phyloP scores from a whole-genome alignment of 2,113 vertebrate genomes.

The Falcunculus frontatus region DNA sequence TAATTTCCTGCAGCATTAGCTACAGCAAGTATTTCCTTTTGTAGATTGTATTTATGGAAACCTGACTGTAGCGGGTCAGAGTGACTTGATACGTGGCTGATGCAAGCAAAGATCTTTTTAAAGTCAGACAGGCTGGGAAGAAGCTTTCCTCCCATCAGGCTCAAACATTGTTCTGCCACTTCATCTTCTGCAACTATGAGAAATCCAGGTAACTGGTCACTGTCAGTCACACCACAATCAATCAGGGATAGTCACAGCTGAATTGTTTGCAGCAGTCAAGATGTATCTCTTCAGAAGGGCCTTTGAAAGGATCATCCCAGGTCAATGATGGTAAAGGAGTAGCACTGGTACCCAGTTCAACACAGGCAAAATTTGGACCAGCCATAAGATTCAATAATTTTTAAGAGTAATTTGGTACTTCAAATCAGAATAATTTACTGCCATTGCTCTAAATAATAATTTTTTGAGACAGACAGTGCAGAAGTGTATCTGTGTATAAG shows the following conservation, averaged over 20 bases:
- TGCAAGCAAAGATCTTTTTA: neutral
- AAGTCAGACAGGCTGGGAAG: neutral
- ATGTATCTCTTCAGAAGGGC: neutral
- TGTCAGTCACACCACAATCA: neutral
- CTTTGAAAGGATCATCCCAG: neutral
- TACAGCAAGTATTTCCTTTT: slow-evolving; percentile 30
- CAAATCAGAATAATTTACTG: neutral
- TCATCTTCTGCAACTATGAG: neutral
- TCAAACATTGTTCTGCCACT: neutral
- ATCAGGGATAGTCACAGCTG: neutral
- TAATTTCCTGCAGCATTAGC: neutral
- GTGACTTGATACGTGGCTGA: slow-evolving; percentile 5
- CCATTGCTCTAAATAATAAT: neutral
- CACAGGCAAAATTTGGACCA: neutral
- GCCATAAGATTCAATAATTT: neutral
- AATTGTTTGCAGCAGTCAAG: neutral
- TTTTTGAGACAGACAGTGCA: neutral
- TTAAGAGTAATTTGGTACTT: neutral
- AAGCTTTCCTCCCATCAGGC: neutral
- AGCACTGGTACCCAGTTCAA: neutral
- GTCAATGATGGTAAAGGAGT: neutral
- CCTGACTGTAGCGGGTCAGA: slow-evolving; percentile 3
- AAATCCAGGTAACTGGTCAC: neutral
- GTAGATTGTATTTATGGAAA: slow-evolving; percentile 31
- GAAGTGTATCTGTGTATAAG: neutral